Conservation (phyloP, 2,113 vertebrate species). For the Zingel zingel region DNA sequence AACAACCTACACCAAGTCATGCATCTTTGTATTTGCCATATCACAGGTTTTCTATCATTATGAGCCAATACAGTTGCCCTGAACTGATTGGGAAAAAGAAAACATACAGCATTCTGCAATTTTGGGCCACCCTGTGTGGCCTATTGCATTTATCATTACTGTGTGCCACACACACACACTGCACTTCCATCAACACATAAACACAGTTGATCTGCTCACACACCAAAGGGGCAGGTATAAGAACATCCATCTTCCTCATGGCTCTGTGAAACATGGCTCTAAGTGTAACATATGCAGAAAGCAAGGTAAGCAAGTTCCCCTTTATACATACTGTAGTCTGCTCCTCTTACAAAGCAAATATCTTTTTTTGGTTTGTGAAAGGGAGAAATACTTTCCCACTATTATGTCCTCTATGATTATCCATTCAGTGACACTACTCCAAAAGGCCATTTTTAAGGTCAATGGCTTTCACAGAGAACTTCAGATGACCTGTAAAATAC, state of each 20-base stretch:
- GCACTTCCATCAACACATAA: background rate
- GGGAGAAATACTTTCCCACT: slow-evolving; percentile 5
- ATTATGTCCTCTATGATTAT: slow-evolving; percentile 44
- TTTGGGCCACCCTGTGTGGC: slow-evolving; percentile 7
- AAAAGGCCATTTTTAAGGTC: slow-evolving; percentile 24
- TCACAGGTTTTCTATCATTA: slow-evolving; percentile 11
- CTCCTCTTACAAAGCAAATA: slow-evolving; percentile 36
- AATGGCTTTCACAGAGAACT: slow-evolving; percentile 41
- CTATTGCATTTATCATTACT: slow-evolving; percentile 31
- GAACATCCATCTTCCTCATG: slow-evolving; percentile 21
- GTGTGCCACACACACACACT: background rate
- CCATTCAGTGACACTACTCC: slow-evolving; percentile 41
- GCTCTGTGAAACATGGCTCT: slow-evolving; percentile 14
- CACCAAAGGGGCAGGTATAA: slow-evolving; percentile 2
- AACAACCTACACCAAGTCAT: slow-evolving; percentile 46
- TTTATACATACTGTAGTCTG: background rate
- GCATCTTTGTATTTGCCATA: slow-evolving; percentile 23
- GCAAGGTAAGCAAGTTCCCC: slow-evolving; percentile 35
- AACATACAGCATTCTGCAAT: slow-evolving; percentile 14
- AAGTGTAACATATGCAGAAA: slow-evolving; percentile 27
- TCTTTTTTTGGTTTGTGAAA: background rate
- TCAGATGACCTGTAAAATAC: slow-evolving; percentile 43
- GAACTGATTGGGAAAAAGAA: slow-evolving; percentile 29
- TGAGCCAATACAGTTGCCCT: slow-evolving; percentile 1
- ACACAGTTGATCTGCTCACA: slow-evolving; percentile 11